phyloP scores from a whole-genome alignment of 1,140 invertebrate species.

The Nilaparvata lugens region DNA sequence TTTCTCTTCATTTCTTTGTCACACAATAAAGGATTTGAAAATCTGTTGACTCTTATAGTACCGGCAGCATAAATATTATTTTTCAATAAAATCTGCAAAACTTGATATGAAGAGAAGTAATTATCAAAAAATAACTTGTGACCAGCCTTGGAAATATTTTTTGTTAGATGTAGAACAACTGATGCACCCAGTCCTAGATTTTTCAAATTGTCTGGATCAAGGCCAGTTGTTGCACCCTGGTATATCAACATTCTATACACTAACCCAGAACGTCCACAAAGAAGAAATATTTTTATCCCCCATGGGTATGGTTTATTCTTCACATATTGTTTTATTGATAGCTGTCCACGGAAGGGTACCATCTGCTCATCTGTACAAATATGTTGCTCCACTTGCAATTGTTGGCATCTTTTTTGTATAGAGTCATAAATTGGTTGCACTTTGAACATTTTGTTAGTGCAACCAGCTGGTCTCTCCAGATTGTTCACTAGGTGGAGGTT shows the following conservation, averaged over 20 bases:
- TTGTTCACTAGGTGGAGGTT: conserved; percentile 28
- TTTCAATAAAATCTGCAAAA: conserved; percentile 8
- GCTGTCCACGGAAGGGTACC: conserved; percentile 26
- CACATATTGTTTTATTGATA: conserved; percentile 26
- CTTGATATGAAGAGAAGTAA: conserved; percentile 15
- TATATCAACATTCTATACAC: conserved; percentile 28
- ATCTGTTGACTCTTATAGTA: conserved; percentile 15
- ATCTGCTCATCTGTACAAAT: conserved; percentile 30
- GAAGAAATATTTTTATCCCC: conserved; percentile 22
- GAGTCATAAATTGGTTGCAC: conserved; percentile 27
- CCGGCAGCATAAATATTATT: conserved; percentile 14
- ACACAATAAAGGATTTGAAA: conserved; percentile 12
- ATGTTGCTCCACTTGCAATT: conserved; percentile 22
- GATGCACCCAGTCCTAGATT: conserved; percentile 23
- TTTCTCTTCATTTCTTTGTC: conserved; percentile 11
- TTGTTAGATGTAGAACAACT: conserved; percentile 25
- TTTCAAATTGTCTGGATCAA: conserved; percentile 17
- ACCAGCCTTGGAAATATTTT: not conserved
- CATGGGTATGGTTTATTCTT: conserved; percentile 26
- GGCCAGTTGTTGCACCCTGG: conserved; percentile 28
- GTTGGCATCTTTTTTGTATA: conserved; percentile 25
- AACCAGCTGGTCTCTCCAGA: conserved; percentile 14
- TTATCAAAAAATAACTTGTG: conserved; percentile 19
- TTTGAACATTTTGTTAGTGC: conserved; percentile 29
- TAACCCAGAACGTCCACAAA: conserved; percentile 15